Percentiles rank a stretch among this genome's conserved stretches.
These are phyloP conservation scores for Smittia sp. DNA, from an alignment of 2,888 invertebrate species.

Conservation along the genomic window DNA sequence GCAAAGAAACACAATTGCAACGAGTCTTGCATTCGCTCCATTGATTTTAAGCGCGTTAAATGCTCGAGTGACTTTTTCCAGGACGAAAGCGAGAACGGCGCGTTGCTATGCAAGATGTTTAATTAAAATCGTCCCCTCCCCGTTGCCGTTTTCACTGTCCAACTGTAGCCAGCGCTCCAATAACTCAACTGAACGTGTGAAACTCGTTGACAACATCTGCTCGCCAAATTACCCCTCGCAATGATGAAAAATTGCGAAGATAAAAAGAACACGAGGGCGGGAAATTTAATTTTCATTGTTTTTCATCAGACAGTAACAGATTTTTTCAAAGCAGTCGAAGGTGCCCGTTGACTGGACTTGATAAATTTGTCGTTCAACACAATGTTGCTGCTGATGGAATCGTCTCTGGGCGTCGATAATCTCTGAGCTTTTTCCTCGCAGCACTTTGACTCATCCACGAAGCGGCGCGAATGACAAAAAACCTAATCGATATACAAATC, in stretches of 20 bases:
- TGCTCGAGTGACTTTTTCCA: neutral
- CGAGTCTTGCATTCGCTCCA: too few relatives aligned
- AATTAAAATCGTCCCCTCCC: neutral
- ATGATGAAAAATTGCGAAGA: slow-evolving; percentile 4
- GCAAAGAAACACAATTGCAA: too few relatives aligned
- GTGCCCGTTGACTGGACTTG: too few relatives aligned
- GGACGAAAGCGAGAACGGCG: neutral
- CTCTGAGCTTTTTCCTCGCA: neutral
- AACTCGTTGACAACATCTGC: slow-evolving; percentile 16
- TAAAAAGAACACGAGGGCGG: neutral
- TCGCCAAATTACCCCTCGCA: neutral
- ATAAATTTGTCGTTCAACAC: neutral
- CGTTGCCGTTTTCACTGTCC: neutral
- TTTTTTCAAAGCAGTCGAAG: neutral
- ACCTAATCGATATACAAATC: neutral
- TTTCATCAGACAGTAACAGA: neutral
- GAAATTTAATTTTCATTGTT: slow-evolving; percentile 23
- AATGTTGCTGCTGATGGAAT: neutral
- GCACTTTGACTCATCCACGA: neutral
- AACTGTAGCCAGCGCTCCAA: neutral
- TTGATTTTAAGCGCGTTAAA: too few relatives aligned
- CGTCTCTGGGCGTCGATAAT: too few relatives aligned
- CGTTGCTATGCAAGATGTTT: neutral
- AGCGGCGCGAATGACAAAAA: neutral
- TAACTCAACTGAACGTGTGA: slow-evolving; percentile 15